phyloP scores from a whole-genome alignment of 1,140 invertebrate species.

The Carcinoscorpius rotundicauda region DNA sequence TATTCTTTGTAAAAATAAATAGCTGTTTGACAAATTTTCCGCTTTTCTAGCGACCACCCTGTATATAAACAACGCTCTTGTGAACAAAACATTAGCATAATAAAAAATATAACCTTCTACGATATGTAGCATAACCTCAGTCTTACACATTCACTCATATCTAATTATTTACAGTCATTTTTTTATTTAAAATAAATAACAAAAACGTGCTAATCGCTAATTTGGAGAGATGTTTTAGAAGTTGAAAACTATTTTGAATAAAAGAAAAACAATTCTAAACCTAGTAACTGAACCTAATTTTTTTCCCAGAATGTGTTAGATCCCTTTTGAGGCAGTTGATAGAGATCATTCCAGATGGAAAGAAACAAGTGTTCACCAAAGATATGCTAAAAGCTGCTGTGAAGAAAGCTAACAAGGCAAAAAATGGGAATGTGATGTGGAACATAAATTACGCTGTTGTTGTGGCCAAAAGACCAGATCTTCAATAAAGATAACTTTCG shows the following conservation, averaged over 20 bases:
- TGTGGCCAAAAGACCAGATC: slow-evolving; percentile 15
- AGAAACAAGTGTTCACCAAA: slow-evolving; percentile 10
- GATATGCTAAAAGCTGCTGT: slow-evolving; percentile 13
- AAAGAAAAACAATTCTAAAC: not conserved
- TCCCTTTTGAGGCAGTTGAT: slow-evolving; percentile 5
- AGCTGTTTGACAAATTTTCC: no score
- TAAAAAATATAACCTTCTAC: no score
- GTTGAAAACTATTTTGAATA: not conserved
- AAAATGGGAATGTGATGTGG: slow-evolving; percentile 12
- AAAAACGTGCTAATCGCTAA: not conserved
- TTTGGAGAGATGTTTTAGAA: not conserved
- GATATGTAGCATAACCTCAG: not conserved
- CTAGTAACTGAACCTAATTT: no score
- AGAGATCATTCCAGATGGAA: slow-evolving; percentile 9
- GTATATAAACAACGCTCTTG: no score
- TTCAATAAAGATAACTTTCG: not conserved
- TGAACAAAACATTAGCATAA: no score
- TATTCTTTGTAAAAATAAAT: no score
- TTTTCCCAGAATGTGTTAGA: slow-evolving; percentile 8
- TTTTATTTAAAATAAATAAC: not conserved
- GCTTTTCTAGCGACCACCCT: no score
- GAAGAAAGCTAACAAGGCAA: slow-evolving; percentile 18
- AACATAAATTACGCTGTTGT: slow-evolving; percentile 17
- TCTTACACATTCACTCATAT: not conserved
- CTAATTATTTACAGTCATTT: not conserved